Base-by-base conservation (phyloP, 2,888 invertebrate genomes). In the Lasioglossum lativentre region DNA sequence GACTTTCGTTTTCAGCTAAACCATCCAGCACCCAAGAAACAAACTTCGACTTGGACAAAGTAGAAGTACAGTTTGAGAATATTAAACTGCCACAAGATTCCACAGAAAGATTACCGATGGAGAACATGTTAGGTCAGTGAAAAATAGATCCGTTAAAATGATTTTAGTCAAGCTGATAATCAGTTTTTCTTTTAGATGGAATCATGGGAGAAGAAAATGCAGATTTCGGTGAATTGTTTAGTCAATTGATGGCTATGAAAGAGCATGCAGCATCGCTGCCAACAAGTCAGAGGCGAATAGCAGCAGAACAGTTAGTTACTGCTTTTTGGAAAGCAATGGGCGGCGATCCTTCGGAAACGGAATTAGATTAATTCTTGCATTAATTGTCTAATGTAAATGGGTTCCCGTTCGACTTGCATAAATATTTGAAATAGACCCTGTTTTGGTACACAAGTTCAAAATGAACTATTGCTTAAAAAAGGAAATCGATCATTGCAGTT, bases 251-350 rank as follows among this genome's bases (percentile, higher is more conserved):
- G 90, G 95, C 96, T 81, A 97, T 97, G 96, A 97, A 97, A 95
- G 96, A 97, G 88, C 96, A 96, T 93, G 96, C 97, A 19, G 96
- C 96, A 81, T 95, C 96, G 19, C 93, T 97, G 91, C 96, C 97
- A 27, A 95, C 95, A n/a, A 96, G 96, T 85, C 96, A 97, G 92
- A 95, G 97, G 86, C 96, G 96, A 93, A 96, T 96, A 76, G 97
- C 97, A 93, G 97, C 97, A 8, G 97, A 97, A 94, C 96, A 97
- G 95, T 96, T 97, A 93, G 97, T 97, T 1, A 96, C 97, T 85
- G 96, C 97, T 27, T 97, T 97, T 94, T 97, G 97, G 97, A 96
- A 96, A 92, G 97, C 97, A 0, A 97, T 97, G 92, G 97, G 97
- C 30, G 97, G 97, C 30, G 97, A 97, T 93, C 96, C 96, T 85